phyloP scores from a whole-genome alignment of 2,797 vertebrate species.

The Lutjanus campechanus region DNA sequence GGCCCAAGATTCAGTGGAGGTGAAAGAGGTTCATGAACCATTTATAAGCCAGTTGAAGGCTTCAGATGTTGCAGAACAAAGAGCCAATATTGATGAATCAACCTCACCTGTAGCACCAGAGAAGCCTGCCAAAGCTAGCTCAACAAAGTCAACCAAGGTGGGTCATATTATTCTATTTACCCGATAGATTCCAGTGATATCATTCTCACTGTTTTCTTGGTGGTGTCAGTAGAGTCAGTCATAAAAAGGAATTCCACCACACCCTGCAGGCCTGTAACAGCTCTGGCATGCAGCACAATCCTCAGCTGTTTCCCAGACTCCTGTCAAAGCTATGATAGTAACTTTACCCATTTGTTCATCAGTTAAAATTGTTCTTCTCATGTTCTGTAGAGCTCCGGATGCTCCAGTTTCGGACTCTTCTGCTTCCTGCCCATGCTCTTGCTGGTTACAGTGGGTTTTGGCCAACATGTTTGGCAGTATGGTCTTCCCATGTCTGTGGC shows the following conservation, averaged over 20 bases:
- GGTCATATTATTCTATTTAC: conserved; percentile 13
- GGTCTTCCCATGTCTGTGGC: conserved; percentile 78
- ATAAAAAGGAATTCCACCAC: conserved; percentile 43
- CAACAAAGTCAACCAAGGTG: conserved; percentile 55
- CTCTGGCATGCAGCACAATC: conserved; percentile 37
- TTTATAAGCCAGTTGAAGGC: background rate
- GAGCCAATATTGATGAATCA: fast-evolving
- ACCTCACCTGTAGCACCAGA: background rate
- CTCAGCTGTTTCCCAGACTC: background rate
- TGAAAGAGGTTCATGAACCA: background rate
- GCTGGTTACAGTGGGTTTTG: conserved; percentile 77
- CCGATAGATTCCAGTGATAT: conserved; percentile 3
- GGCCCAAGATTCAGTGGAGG: background rate
- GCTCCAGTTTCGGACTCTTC: conserved; percentile 63
- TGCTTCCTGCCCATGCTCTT: conserved; percentile 76
- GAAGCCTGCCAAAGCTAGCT: background rate
- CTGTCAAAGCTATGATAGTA: background rate
- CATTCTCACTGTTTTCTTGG: background rate
- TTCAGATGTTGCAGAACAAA: background rate
- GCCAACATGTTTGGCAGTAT: conserved; percentile 83
- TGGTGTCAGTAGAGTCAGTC: conserved; percentile 5
- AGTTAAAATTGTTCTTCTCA: background rate
- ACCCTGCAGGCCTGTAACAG: conserved; percentile 35
- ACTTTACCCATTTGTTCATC: background rate
- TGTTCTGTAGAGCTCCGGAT: conserved; percentile 55